Percentiles rank a stretch among this genome's conserved stretches.
Evolutionary conservation across 1,140 invertebrate genomes (phyloP).

Genomic region (Berghia stephanieae): DNA sequence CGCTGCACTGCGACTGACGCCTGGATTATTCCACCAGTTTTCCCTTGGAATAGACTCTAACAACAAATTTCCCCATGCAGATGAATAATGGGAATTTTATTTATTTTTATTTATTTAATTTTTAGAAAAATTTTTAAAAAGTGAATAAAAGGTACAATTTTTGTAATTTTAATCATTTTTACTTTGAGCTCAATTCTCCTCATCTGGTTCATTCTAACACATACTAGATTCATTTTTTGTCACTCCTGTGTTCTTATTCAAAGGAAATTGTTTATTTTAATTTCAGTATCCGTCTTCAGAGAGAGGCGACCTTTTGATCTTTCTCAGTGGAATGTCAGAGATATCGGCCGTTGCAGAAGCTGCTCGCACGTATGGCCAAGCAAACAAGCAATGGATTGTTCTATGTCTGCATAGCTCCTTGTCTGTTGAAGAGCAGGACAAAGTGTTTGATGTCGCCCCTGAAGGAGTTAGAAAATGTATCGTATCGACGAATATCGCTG

Average conservation of each 20-base stretch:
- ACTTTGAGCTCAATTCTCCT: no score
- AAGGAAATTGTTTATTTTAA: constrained; percentile 27
- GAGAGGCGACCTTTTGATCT: constrained; percentile 94
- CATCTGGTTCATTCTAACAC: no score
- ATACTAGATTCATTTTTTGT: no score
- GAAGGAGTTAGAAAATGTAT: constrained; percentile 96
- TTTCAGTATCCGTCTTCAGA: constrained; percentile 75
- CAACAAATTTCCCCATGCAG: no score
- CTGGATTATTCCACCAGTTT: no score
- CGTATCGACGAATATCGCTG: constrained; percentile 98
- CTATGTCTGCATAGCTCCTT: constrained; percentile 92
- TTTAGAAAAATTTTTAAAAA: neutral
- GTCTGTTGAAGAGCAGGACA: constrained; percentile 94
- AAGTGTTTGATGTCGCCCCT: constrained; percentile 97
- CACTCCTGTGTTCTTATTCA: neutral
- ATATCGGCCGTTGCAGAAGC: constrained; percentile 91
- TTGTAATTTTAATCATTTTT: neutral
- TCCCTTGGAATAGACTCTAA: no score
- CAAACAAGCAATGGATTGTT: constrained; percentile 91
- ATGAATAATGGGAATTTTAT: no score
- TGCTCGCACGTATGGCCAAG: constrained; percentile 82
- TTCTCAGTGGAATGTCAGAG: constrained; percentile 95
- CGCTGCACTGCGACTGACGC: no score
- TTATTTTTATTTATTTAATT: neutral
- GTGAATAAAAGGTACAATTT: neutral